Base-by-base conservation (phyloP, 30 jellyfish, hydroid and myxozoan genomes). In the Catostylus mosaicus region DNA sequence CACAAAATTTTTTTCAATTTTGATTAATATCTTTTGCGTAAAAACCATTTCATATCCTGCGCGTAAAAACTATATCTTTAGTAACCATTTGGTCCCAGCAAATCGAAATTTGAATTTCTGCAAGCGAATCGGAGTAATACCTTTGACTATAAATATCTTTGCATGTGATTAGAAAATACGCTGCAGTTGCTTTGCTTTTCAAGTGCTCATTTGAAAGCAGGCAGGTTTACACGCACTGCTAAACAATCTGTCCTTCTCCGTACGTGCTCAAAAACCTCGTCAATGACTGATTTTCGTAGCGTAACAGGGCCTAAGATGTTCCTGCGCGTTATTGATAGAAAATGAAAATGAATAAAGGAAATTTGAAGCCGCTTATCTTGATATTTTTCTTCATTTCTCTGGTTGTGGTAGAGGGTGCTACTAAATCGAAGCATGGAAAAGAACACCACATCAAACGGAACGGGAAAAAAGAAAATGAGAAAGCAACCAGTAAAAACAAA, bases 161-260 rank as follows among this genome's bases (percentile, higher is more conserved):
- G n/a, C 20, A 48, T 27, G 1, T 8, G 63, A 16, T 48, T 9
- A 23, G 63, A 9, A 48, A 48, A 48, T 48, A 2, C 24, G 14
- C 63, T 9, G 24, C 63, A 48, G 27, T 48, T 48, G 63, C 63
- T 48, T 23, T 9, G 20, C 27, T 48, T 48, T 48, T 48, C 20
- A 48, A 48, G 24, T 48, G 23, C 20, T 48, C 63, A 48, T 16
- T 48, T 48, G 63, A 48, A 48, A 48, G 63, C 63, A 48, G 63
- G 63, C 63, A 36, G 72, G 86, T 52, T 75, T 75, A 75, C 86
- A 75, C 86, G 86, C 86, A 52, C 86, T 75, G 52, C 72, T 75
- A 32, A 51, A 50, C 86, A 75, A 33, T 50, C 63, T 56, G 72
- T 75, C 86, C 14, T 30, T 23, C 60, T 23, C 38, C 3, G n/a